phyloP scores from a whole-genome alignment of 2,113 vertebrate species.

The Fregetta grallaria region DNA sequence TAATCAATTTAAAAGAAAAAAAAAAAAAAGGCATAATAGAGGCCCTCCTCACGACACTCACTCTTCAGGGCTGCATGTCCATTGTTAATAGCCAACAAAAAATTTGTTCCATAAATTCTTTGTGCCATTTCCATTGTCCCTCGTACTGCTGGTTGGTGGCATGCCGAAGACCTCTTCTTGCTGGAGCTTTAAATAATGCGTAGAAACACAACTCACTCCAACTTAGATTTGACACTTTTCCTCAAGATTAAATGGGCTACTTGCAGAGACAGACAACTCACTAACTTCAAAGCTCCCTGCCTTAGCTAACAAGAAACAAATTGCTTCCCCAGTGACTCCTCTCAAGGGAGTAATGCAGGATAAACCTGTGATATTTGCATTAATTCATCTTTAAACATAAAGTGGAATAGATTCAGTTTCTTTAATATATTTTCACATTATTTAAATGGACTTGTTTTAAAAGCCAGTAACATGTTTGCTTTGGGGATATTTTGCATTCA shows the following conservation, averaged over 20 bases:
- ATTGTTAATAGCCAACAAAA: not conserved
- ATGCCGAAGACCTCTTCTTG: not conserved
- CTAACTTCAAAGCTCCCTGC: slow-evolving; percentile 65
- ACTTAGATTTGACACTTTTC: slow-evolving; percentile 39
- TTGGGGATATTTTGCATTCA: slow-evolving; percentile 29
- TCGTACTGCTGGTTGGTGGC: not conserved
- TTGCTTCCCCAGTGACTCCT: slow-evolving; percentile 67
- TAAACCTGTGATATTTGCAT: slow-evolving; percentile 65
- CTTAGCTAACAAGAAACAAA: slow-evolving; percentile 73
- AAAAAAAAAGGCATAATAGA: not conserved
- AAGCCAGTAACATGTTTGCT: slow-evolving; percentile 34
- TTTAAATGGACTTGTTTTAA: slow-evolving; percentile 65
- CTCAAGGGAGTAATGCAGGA: slow-evolving; percentile 31
- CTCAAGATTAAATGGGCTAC: slow-evolving; percentile 20
- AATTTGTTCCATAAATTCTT: not conserved
- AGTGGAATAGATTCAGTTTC: slow-evolving; percentile 44
- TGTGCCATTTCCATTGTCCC: not conserved
- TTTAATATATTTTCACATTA: slow-evolving; percentile 17
- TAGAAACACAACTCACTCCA: not conserved
- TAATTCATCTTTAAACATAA: slow-evolving; percentile 62
- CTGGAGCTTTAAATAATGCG: slow-evolving; percentile 25
- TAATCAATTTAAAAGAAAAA: not conserved
- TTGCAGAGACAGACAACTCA: slow-evolving; percentile 17
- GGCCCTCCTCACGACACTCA: not conserved
- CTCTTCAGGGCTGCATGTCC: not conserved